Evolutionary conservation across 2,113 vertebrate genomes (phyloP).

Genomic region (Rutilus rutilus): DNA sequence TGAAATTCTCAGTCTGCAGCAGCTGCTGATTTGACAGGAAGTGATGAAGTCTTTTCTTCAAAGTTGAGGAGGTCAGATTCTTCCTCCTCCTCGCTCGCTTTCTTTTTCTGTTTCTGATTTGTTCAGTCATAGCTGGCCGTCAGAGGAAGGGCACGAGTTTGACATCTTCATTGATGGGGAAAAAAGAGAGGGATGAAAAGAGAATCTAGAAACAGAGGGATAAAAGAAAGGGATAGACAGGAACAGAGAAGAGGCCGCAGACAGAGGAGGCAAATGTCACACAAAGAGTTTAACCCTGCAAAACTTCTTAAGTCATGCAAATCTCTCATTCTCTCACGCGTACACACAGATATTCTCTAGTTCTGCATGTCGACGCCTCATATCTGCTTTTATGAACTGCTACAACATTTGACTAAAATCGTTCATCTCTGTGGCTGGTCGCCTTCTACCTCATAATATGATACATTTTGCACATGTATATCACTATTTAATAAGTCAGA

Average conservation of each 20-base stretch:
- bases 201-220: conserved; percentile 45
- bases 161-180: conserved; percentile 58
- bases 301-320: conserved; percentile 41
- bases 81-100: conserved; percentile 37
- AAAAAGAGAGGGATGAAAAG: conserved; percentile 41
- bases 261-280: conserved; percentile 58
- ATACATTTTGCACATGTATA: not conserved
- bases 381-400: conserved; percentile 21
- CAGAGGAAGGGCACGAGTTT: conserved; percentile 51
- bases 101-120: conserved; percentile 43
- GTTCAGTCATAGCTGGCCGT: conserved; percentile 51
- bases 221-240: conserved; percentile 44
- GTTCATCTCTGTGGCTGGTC: not conserved
- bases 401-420: not conserved
- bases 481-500: not conserved
- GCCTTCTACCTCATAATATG: not conserved
- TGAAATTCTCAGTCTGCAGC: conserved; percentile 37
- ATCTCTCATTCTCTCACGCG: not conserved
- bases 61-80: conserved; percentile 47
- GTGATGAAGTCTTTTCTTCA: conserved; percentile 52
- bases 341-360: not conserved
- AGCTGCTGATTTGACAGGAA: conserved; percentile 52
- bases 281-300: conserved; percentile 53
- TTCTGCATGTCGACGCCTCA: not conserved
- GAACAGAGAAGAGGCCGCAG: conserved; percentile 39